phyloP scores from a whole-genome alignment of 2,797 vertebrate species.

The Hypotaenidia okinawae region DNA sequence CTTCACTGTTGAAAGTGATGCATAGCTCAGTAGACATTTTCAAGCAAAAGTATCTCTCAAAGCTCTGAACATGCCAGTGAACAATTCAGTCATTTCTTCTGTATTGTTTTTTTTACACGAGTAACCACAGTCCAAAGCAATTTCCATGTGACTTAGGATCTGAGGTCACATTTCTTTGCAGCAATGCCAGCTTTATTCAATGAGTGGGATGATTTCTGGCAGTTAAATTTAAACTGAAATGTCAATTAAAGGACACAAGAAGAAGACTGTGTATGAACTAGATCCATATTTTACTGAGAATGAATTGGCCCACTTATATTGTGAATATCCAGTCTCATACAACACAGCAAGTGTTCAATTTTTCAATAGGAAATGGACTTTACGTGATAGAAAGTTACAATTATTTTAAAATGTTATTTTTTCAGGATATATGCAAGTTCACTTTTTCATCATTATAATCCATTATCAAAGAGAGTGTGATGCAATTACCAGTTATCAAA shows the following conservation, averaged over 20 bases:
- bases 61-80: background rate
- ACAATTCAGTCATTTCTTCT: constrained; percentile 24
- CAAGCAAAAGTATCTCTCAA: background rate
- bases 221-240: constrained; percentile 50
- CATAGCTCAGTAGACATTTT: background rate
- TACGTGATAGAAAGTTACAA: background rate
- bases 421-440: background rate
- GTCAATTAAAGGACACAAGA: constrained; percentile 44
- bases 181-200: constrained; percentile 20
- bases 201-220: constrained; percentile 34
- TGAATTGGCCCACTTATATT: background rate
- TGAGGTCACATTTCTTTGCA: constrained; percentile 4
- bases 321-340: background rate
- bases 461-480: background rate
- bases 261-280: background rate
- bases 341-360: background rate
- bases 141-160: constrained; percentile 3
- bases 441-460: background rate
- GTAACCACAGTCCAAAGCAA: constrained; percentile 8
- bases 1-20: background rate
- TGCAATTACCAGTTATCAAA: background rate
- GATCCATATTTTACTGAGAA: constrained; percentile 8
- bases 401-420: background rate
- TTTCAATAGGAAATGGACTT: background rate
- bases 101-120: background rate